Percentiles rank a stretch among this genome's conserved stretches.
Conservation (phyloP, 92 coral and sea anemone species). For the Phenganax subtilis region DNA sequence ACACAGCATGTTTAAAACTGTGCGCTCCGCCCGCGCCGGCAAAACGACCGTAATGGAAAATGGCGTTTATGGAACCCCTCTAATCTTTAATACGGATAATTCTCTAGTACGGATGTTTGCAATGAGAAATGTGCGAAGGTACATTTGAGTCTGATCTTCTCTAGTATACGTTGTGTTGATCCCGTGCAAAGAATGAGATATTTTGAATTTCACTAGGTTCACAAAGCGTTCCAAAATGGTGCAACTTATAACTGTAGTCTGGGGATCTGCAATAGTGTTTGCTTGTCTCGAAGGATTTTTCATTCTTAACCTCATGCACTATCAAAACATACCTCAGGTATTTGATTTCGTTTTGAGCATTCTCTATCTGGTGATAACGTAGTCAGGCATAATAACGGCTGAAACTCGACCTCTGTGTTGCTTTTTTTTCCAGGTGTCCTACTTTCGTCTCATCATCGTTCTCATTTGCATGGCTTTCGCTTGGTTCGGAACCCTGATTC, state of each 20-base stretch:
- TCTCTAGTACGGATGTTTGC: neutral
- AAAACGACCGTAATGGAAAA: too few species aligned
- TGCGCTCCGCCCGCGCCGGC: too few species aligned
- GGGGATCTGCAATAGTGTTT: neutral
- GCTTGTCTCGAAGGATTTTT: constrained; percentile 8
- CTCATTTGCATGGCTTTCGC: neutral
- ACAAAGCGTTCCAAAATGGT: constrained; percentile 9
- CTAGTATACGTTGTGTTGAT: neutral
- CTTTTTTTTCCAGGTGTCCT: neutral
- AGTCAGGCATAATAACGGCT: too few species aligned
- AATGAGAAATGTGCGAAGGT: too few species aligned
- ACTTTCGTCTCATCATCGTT: neutral
- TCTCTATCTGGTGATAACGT: too few species aligned
- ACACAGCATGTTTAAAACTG: too few species aligned
- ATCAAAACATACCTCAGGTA: neutral
- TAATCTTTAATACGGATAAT: neutral
- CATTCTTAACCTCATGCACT: neutral
- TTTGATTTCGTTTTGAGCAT: too few species aligned
- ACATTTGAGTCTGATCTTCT: too few species aligned
- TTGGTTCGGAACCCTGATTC: constrained; percentile 6
- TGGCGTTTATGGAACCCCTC: too few species aligned
- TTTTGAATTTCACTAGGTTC: neutral
- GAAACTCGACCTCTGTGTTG: too few species aligned
- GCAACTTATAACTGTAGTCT: constrained; percentile 7
- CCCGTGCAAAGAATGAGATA: neutral